These are phyloP conservation scores for Anabacerthia variegaticeps DNA, from an alignment of 2,797 vertebrate species.

Conservation along the genomic window DNA sequence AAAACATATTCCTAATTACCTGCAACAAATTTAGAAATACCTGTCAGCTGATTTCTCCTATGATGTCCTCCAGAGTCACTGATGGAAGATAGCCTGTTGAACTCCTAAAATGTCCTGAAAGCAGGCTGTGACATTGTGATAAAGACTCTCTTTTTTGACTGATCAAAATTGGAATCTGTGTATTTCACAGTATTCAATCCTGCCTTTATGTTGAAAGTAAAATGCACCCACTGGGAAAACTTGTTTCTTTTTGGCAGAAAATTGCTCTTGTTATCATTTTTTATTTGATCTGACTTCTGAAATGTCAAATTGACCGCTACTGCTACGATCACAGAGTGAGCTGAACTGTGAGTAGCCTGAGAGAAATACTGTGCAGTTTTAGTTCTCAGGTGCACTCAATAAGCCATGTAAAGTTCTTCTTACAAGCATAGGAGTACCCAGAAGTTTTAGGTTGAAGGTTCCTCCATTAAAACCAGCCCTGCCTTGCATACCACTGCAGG, in stretches of 20 bases:
- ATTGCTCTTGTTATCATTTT: neutral
- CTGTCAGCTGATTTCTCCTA: neutral
- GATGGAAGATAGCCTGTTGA: neutral
- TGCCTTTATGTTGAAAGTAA: neutral
- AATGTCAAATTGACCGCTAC: neutral
- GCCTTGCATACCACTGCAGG: neutral
- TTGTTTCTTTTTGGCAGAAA: neutral
- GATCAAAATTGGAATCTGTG: neutral
- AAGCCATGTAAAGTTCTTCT: neutral
- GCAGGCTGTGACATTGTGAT: neutral
- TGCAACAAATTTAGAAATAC: slow-evolving; percentile 12
- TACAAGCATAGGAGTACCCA: neutral
- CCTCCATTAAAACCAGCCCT: neutral
- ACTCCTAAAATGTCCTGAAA: neutral
- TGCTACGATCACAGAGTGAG: neutral
- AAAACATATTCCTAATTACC: neutral
- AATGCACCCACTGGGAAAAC: neutral
- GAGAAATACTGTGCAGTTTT: neutral
- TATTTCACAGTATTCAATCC: neutral
- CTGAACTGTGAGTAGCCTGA: neutral
- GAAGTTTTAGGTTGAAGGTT: neutral
- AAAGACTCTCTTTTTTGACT: neutral
- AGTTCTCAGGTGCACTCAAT: neutral
- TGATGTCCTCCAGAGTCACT: neutral
- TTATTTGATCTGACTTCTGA: neutral